phyloP scores from a whole-genome alignment of 2,888 invertebrate genomes.

The Icerya purchasi region DNA sequence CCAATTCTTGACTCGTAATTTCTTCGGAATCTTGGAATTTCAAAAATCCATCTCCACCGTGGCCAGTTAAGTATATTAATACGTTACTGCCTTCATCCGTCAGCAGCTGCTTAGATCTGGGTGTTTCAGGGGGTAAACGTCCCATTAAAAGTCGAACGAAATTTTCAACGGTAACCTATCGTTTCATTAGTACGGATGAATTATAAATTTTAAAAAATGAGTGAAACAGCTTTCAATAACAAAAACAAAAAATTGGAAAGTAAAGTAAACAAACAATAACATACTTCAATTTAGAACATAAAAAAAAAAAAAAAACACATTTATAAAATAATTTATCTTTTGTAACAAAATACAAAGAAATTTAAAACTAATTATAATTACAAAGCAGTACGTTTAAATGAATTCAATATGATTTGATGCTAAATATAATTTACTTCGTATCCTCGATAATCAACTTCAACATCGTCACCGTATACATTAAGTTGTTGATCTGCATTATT shows the following conservation, averaged over 20 bases:
- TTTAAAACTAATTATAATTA: not conserved
- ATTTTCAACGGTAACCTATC: slow-evolving; percentile 86
- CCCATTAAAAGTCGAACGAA: slow-evolving; percentile 79
- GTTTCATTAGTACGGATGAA: too few relatives aligned
- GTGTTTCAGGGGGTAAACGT: slow-evolving; percentile 39
- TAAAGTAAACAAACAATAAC: too few relatives aligned
- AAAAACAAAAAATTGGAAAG: too few relatives aligned
- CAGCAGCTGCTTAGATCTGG: slow-evolving; percentile 78
- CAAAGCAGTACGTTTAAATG: not conserved
- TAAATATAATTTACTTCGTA: slow-evolving; percentile 48
- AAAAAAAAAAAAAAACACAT: too few relatives aligned
- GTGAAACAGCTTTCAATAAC: too few relatives aligned
- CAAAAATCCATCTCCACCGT: slow-evolving; percentile 96
- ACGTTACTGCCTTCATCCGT: slow-evolving; percentile 95
- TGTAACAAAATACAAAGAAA: not conserved
- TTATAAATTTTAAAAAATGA: too few relatives aligned
- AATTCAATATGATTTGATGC: not conserved
- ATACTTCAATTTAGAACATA: too few relatives aligned
- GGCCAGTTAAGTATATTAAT: slow-evolving; percentile 81
- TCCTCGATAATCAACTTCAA: slow-evolving; percentile 94
- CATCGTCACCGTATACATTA: slow-evolving; percentile 97
- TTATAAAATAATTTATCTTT: slow-evolving; percentile 6
- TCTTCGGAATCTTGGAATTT: slow-evolving; percentile 99
- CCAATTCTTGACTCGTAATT: slow-evolving; percentile 91
- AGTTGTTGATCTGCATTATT: slow-evolving; percentile 96